Percentiles rank a stretch among this genome's conserved stretches.
Conservation (phyloP, 2,113 vertebrate species). For the Heliornis fulica region DNA sequence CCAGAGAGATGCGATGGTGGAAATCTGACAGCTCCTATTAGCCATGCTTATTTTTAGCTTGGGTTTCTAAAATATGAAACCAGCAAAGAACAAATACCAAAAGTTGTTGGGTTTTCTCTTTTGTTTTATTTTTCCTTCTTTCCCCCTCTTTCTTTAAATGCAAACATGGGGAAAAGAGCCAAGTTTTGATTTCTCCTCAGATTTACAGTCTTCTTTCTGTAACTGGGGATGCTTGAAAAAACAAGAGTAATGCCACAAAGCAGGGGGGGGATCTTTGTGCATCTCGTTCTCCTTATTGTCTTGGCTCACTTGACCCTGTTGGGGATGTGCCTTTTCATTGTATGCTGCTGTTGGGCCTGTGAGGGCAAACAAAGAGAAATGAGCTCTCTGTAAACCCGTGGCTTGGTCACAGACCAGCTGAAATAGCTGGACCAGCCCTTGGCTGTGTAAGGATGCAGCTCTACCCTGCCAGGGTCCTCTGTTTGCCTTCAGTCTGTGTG, state of each 20-base stretch:
- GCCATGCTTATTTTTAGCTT: not conserved
- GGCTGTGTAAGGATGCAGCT: not conserved
- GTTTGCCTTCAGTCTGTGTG: not conserved
- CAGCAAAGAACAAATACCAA: not conserved
- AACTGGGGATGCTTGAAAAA: constrained; percentile 2
- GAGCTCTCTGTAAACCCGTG: not conserved
- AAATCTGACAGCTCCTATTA: not conserved
- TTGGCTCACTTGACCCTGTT: constrained; percentile 24
- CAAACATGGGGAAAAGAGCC: not conserved
- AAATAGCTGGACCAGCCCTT: not conserved
- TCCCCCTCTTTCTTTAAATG: not conserved
- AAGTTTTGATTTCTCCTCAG: constrained; percentile 75
- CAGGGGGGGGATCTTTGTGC: not conserved
- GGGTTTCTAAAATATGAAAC: not conserved
- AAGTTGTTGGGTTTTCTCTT: not conserved
- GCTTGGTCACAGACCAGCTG: not conserved
- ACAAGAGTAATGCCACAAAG: not conserved
- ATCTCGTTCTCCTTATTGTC: not conserved
- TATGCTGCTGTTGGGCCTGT: not conserved
- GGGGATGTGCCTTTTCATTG: constrained; percentile 14
- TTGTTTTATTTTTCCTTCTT: no score
- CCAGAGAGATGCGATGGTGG: not conserved
- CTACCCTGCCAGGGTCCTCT: not conserved
- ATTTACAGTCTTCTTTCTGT: constrained; percentile 65
- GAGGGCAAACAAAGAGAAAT: constrained; percentile 4